These are phyloP conservation scores for Lordiphosa andalusiaca DNA, from an alignment of 2,888 invertebrate species.

Conservation along the genomic window DNA sequence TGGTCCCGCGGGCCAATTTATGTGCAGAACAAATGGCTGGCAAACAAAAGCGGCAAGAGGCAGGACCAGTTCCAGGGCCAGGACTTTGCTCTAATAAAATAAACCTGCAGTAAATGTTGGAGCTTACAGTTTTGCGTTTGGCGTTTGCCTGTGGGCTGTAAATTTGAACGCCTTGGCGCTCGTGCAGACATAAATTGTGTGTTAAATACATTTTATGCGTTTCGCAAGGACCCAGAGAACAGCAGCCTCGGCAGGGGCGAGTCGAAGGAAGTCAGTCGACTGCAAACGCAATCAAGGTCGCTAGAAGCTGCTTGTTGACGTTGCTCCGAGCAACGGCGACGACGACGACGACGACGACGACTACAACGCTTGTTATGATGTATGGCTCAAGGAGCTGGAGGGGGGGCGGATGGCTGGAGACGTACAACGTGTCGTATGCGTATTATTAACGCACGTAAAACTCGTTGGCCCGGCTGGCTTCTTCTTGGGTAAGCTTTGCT, in stretches of 20 bases:
- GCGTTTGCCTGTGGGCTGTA: constrained; percentile 56
- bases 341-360: constrained; percentile 22
- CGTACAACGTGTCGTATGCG: constrained; percentile 62
- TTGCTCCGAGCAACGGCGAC: constrained; percentile 34
- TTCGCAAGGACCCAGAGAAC: constrained; percentile 33
- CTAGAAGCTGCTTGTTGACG: constrained; percentile 48
- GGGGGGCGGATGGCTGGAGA: constrained; percentile 17
- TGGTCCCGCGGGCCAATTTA: constrained; percentile 71
- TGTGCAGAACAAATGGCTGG: constrained; percentile 63
- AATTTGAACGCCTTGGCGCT: constrained; percentile 63
- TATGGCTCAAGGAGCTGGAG: constrained; percentile 42
- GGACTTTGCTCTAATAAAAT: constrained; percentile 60
- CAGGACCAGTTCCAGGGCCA: background rate
- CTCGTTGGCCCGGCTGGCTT: background rate
- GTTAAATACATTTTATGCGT: constrained; percentile 76
- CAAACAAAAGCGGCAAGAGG: constrained; percentile 28
- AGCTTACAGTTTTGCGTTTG: constrained; percentile 7
- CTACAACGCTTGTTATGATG: constrained; percentile 46
- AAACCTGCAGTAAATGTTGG: constrained; percentile 42
- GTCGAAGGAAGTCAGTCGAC: constrained; percentile 53
- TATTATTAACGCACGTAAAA: constrained; percentile 69
- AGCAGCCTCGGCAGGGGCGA: background rate
- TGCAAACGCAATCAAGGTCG: constrained; percentile 70
- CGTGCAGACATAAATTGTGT: constrained; percentile 72
- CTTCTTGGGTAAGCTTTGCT: constrained; percentile 48